Conservation (phyloP, 1,140 invertebrate species). For the Lepidurus packardi region DNA sequence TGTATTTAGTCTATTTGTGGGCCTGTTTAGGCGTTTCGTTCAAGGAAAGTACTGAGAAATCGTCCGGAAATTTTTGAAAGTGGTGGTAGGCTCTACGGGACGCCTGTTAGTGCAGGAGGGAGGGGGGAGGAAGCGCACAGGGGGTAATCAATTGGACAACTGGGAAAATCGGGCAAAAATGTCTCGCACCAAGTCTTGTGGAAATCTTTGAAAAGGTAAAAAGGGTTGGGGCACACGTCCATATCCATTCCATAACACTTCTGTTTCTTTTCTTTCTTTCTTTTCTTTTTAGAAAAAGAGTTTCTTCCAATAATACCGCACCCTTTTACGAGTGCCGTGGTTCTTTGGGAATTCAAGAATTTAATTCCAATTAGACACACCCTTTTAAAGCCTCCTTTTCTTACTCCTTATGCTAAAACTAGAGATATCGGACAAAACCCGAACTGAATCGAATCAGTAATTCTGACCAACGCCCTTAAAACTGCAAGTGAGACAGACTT, state of each 20-base stretch:
- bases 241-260: slow-evolving; percentile 3
- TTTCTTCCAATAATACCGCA: slow-evolving; percentile 4
- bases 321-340: background rate
- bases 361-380: background rate
- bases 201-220: background rate
- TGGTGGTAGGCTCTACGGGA: slow-evolving; percentile 2
- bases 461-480: background rate
- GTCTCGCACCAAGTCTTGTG: background rate
- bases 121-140: background rate
- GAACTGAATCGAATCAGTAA: slow-evolving; percentile 10
- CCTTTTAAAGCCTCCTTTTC: background rate
- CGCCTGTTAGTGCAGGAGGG: background rate
- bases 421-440: background rate
- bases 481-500: background rate
- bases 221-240: background rate
- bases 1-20: background rate
- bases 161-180: slow-evolving; percentile 19
- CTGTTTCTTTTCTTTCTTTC: background rate
- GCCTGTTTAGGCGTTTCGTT: background rate
- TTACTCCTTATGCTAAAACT: background rate
- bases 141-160: slow-evolving; percentile 17
- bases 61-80: background rate
- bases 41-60: slow-evolving; percentile 1
- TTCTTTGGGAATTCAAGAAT: background rate
- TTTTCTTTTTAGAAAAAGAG: background rate